Evolutionary conservation across 2,888 invertebrate species (phyloP).

Genomic region (Hypomecis atomaria): DNA sequence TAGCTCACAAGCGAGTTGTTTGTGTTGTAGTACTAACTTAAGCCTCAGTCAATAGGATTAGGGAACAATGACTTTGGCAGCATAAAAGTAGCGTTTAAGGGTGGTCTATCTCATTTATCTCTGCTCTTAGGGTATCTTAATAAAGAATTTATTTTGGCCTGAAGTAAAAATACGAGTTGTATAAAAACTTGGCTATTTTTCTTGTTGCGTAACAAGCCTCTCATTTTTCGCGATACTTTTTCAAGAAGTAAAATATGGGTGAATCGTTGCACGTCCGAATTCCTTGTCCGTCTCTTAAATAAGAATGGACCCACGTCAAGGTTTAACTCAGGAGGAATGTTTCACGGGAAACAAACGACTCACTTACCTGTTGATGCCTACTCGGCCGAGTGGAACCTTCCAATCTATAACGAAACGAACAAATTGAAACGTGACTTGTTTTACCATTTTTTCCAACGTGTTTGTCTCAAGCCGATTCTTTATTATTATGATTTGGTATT

Average conservation of each 20-base stretch:
- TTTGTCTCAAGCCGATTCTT: slow-evolving; percentile 59
- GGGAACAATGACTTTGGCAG: slow-evolving; percentile 23
- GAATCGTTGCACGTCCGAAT: slow-evolving; percentile 46
- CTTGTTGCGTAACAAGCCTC: slow-evolving; percentile 24
- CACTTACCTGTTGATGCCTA: slow-evolving; percentile 78
- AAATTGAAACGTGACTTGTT: slow-evolving; percentile 63
- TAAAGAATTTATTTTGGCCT: slow-evolving; percentile 26
- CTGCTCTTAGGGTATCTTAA: slow-evolving; percentile 20
- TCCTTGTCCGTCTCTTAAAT: slow-evolving; percentile 51
- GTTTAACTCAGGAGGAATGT: slow-evolving; percentile 65
- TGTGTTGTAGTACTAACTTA: slow-evolving; percentile 28
- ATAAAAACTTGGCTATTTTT: slow-evolving; percentile 15
- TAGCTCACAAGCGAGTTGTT: slow-evolving; percentile 21
- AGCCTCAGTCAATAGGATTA: slow-evolving; percentile 29
- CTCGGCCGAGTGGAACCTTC: slow-evolving; percentile 57
- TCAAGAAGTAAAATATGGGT: slow-evolving; percentile 30
- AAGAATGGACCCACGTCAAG: slow-evolving; percentile 54
- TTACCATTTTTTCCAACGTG: slow-evolving; percentile 48
- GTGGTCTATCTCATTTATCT: slow-evolving; percentile 26
- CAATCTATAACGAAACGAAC: slow-evolving; percentile 54
- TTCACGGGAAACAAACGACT: slow-evolving; percentile 73
- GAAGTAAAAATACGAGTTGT: slow-evolving; percentile 12
- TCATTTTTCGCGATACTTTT: slow-evolving; percentile 26
- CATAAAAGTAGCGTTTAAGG: slow-evolving; percentile 26
- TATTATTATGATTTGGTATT: slow-evolving; percentile 56